Conservation (phyloP, 2,797 vertebrate genomes). For the Microctenopoma steveboyesi region DNA sequence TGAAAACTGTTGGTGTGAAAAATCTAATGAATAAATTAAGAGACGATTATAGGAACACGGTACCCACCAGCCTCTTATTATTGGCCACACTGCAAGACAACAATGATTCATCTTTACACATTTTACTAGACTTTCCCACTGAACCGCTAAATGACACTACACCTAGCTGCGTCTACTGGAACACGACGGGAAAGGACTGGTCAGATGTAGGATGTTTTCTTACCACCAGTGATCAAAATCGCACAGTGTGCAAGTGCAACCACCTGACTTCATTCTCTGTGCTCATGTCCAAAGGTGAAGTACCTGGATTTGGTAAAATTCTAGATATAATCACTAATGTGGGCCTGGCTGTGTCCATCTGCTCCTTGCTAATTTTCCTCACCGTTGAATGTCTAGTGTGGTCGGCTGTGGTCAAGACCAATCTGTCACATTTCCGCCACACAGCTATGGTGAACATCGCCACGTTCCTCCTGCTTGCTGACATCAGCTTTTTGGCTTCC, state of each 20-base stretch:
- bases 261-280: constrained; percentile 86
- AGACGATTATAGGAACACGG: fast-evolving
- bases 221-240: not conserved
- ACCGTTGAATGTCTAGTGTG: constrained; percentile 82
- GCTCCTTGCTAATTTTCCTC: constrained; percentile 80
- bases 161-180: constrained; percentile 82
- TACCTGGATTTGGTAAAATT: not conserved
- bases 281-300: constrained; percentile 75
- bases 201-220: constrained; percentile 71
- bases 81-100: constrained; percentile 61
- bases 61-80: constrained; percentile 53
- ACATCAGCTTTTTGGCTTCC: constrained; percentile 78
- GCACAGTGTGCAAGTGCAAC: constrained; percentile 72
- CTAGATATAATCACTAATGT: constrained; percentile 74
- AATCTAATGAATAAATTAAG: constrained; percentile 71
- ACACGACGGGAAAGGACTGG: constrained; percentile 32
- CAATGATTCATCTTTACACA: not conserved
- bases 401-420: constrained; percentile 82
- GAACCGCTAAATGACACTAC: fast-evolving
- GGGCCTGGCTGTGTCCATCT: constrained; percentile 81
- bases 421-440: constrained; percentile 86
- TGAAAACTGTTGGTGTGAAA: constrained; percentile 77
- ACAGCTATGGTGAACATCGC: constrained; percentile 85
- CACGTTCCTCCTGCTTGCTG: constrained; percentile 76
- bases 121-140: constrained; percentile 69